Evolutionary conservation across 2,888 invertebrate genomes (phyloP), one percentile per base, ranked within the genome.

Genomic region (Thalpophila matura): DNA sequence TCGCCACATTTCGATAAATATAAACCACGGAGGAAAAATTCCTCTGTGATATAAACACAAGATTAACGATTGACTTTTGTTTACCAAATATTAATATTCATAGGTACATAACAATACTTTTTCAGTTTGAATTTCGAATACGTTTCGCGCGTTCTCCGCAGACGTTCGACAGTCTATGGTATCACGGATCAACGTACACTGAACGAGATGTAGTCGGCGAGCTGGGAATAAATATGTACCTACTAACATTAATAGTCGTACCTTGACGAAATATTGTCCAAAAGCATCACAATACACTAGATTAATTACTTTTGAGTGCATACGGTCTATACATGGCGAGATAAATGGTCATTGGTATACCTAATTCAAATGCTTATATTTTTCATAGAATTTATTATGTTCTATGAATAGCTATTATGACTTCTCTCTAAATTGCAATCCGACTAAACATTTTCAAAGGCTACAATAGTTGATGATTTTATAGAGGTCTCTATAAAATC

Each of bases 201-300:
- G 86, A 85, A 81, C 82, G 82, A 77, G 68, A 82, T 81, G 80
- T 74, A 81, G 77, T 77, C 75, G 56, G 71, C 67, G 81, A 67
- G 69, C 74, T 66, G 66, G 69, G 84, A 85, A 86, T 89, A 89
- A 87, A 88, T 89, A 84, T n/a, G 68, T 74, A 72, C 42, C 27
- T 56, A 60, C n/a, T n/a, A 43, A 62, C 59, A 77, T 50, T 68
- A 43, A n/a, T n/a, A n/a, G n/a, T n/a, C n/a, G n/a, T n/a, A n/a
- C n/a, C n/a, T n/a, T n/a, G 56, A 68, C 67, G 60, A 74, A 79
- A 63, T 65, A 65, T 54, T 70, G 66, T 68, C 71, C 66, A 73
- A 71, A 73, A 68, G 27, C 38, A 43, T 42, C 37, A 64, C 56
- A 60, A 64, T 65, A 57, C 27, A 37, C 61, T 27, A 47, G 38